Evolutionary conservation across 2,797 vertebrate genomes (phyloP), one percentile per base, ranked within the genome.

Genomic region (Euthynnus affinis): DNA sequence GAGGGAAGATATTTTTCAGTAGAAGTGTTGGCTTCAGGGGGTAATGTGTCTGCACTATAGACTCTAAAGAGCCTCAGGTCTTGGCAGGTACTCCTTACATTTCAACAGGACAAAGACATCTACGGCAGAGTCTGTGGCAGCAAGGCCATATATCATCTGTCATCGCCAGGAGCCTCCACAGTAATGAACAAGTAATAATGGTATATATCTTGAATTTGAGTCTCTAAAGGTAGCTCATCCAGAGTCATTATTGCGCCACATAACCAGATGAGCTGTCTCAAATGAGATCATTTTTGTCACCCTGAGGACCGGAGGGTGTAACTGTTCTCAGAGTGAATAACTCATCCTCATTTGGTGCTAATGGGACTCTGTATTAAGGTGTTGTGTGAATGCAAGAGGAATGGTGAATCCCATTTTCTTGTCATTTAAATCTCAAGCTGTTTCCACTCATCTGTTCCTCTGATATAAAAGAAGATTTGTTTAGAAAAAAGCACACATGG

Each of bases 131-230:
- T 90, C 78, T 81, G 65, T 71, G 67, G 86, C 76, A 80, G 71
- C 42, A 17, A 62, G 76, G 64, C 83, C 76, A 82, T 91, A 86
- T 46, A 91, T 94, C 90, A 91, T 73, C 82, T 79, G 82, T 91
- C 91, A 91, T 48, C 3, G 75, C 90, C 81, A 83, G 71, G 68
- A 86, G 88, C 83, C 82, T 87, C 86, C 59, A 69, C 76, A 84
- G 85, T 91, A 91, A 93, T 93, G 92, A 92, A 92, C 87, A 87
- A 89, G 90, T 88, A 82, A 90, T 92, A 90, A 89, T 88, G 89
- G 86, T 84, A 81, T 86, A 87, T 83, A 87, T 92, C 88, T 79
- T 89, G 86, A 88, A 87, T 76, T 83, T 71, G 75, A 92, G 80
- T 88, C 85, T 90, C 87, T 87, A 85, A 91, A 91, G 88, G 89